Evolutionary conservation across 2,888 invertebrate genomes (phyloP), one percentile per base, ranked within the genome.

Genomic region (Galeruca laticollis): DNA sequence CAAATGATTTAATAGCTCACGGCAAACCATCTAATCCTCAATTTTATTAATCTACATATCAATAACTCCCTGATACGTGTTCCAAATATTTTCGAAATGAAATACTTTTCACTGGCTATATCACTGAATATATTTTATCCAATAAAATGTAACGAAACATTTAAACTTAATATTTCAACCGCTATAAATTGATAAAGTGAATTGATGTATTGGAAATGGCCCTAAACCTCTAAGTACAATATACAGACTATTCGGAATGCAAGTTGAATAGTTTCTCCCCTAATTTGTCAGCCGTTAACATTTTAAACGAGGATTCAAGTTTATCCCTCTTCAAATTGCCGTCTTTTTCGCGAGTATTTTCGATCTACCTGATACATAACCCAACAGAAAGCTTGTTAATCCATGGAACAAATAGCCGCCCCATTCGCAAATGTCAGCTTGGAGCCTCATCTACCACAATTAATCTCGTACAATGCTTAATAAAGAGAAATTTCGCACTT

Each of bases 401-500:
- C 67, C 62, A 21, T 20, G 57, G 56, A 70, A 70, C 67, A 70
- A 70, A 70, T 70, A 67, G 70, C 70, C 40, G 60, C 67, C 60
- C 51, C 62, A 70, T 70, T 67, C 67, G 62, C 70, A 67, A 70
- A 70, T 70, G 70, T 67, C 70, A 70, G 67, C 66, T 33, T 57
- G 49, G 47, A 49, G 59, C 63, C 59, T 62, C 70, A 70, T 70
- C 67, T 67, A 67, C 67, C 70, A 62, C 67, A 70, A 70, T 70
- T 70, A 70, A 70, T 70, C 70, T 70, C 62, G 67, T 63, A 59
- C 62, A 63, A 67, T 70, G 70, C 70, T 70, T 70, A 70, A 70
- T 70, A 70, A 70, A 70, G 70, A 70, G 70, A 70, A 70, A 70
- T 70, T 70, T 70, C 63, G 70, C 62, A 67, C 70, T 66, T 70